phyloP scores from a whole-genome alignment of 2,113 vertebrate species.

The Tor tambroides region DNA sequence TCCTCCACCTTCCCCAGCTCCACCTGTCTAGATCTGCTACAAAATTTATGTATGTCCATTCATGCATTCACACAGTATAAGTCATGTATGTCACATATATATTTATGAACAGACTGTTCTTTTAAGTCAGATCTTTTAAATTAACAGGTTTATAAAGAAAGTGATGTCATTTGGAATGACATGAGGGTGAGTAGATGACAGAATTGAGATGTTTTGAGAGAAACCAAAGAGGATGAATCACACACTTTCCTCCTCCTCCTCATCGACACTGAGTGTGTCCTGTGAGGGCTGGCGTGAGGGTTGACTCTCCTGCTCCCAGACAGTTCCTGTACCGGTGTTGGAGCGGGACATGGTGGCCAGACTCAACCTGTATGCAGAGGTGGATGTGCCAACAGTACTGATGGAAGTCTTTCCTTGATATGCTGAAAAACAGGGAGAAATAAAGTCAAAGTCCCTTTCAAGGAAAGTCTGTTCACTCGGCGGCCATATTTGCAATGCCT shows the following conservation, averaged over 20 bases:
- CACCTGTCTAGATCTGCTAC: not conserved
- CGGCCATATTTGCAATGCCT: too few relatives aligned
- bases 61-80: not conserved
- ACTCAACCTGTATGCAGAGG: conserved; percentile 94
- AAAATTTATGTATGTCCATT: not conserved
- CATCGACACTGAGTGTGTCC: conserved; percentile 95
- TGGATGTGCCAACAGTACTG: conserved; percentile 95
- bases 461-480: too few relatives aligned
- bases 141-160: not conserved
- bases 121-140: not conserved
- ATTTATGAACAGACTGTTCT: not conserved
- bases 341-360: conserved; percentile 99
- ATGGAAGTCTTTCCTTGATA: conserved; percentile 99
- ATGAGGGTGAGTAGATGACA: not conserved
- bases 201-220: not conserved
- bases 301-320: conserved; percentile 99
- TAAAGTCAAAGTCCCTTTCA: not conserved
- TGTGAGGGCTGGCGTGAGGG: conserved; percentile 96
- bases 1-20: not conserved
- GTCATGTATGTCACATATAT: not conserved
- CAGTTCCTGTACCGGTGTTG: conserved; percentile 95
- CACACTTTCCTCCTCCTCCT: conserved; percentile 99
- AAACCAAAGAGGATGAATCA: conserved; percentile 16
- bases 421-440: conserved; percentile 72
- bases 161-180: not conserved